A percentile compares a stretch with the other conserved stretches of the same genome.
These are phyloP conservation scores for Nasua narica DNA, from an alignment of 2,797 vertebrate species.

Conservation along the genomic window DNA sequence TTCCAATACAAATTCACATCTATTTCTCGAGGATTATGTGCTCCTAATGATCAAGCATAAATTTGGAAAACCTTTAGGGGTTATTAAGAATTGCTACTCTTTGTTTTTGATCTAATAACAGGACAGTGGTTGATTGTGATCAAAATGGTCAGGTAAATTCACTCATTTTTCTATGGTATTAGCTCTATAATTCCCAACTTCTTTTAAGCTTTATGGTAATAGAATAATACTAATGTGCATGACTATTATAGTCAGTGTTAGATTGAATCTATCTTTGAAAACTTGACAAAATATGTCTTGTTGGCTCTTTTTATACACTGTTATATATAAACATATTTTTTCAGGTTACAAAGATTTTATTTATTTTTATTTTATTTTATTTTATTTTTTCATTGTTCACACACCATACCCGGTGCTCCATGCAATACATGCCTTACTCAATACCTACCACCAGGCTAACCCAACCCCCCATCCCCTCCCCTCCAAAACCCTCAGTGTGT, in stretches of 20 bases:
- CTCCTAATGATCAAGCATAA: background rate
- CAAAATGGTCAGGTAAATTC: background rate
- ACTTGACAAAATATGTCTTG: background rate
- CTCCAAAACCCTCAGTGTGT: no score
- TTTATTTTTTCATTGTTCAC: no score
- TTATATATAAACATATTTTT: background rate
- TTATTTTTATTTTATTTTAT: no score
- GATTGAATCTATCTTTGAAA: background rate
- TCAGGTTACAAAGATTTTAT: no score
- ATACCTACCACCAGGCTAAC: no score
- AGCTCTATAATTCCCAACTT: background rate
- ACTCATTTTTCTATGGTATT: background rate
- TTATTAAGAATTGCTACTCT: background rate
- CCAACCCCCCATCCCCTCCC: no score
- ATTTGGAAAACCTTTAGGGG: background rate
- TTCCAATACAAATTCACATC: background rate
- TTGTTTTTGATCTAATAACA: background rate
- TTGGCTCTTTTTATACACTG: background rate
- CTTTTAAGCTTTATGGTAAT: background rate
- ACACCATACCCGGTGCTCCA: no score
- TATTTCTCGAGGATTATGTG: background rate
- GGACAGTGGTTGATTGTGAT: background rate
- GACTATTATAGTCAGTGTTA: background rate
- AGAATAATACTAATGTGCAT: background rate
- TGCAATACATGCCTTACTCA: no score